Percentiles rank a stretch among this genome's conserved stretches.
Evolutionary conservation across 2,797 vertebrate genomes (phyloP).

Genomic region (Gila robusta): DNA sequence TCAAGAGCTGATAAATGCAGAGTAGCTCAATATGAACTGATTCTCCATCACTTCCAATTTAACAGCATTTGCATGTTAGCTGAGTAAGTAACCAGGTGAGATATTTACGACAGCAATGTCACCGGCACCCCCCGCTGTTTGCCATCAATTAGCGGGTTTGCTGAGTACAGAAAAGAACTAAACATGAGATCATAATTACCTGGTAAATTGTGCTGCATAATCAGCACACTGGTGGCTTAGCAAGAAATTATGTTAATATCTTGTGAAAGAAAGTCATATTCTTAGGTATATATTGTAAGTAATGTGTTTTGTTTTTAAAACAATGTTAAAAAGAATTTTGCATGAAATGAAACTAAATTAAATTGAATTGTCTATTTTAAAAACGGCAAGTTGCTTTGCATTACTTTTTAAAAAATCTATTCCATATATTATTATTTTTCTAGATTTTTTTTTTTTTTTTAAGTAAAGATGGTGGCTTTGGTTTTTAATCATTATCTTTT

Average conservation of each 20-base stretch:
- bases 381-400: neutral
- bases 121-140: conserved; percentile 23
- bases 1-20: conserved; percentile 42
- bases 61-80: conserved; percentile 14
- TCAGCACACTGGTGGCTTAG: conserved; percentile 18
- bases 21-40: conserved; percentile 11
- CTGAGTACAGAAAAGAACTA: conserved; percentile 3
- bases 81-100: conserved; percentile 34
- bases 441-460: neutral
- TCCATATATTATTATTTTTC: neutral
- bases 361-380: neutral
- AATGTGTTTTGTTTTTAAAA: neutral
- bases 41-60: conserved; percentile 21
- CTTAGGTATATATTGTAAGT: neutral
- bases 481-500: neutral
- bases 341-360: neutral
- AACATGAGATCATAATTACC: conserved; percentile 37
- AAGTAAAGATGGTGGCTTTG: neutral
- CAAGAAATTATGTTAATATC: conserved; percentile 9
- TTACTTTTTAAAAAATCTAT: neutral
- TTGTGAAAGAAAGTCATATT: conserved; percentile 21
- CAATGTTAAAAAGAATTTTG: neutral
- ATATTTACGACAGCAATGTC: conserved; percentile 8
- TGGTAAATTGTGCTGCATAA: conserved; percentile 26
- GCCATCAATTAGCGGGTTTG: conserved; percentile 30